These are phyloP conservation scores for Erpornis zantholeuca DNA, from an alignment of 2,113 vertebrate genomes.

Conservation along the genomic window DNA sequence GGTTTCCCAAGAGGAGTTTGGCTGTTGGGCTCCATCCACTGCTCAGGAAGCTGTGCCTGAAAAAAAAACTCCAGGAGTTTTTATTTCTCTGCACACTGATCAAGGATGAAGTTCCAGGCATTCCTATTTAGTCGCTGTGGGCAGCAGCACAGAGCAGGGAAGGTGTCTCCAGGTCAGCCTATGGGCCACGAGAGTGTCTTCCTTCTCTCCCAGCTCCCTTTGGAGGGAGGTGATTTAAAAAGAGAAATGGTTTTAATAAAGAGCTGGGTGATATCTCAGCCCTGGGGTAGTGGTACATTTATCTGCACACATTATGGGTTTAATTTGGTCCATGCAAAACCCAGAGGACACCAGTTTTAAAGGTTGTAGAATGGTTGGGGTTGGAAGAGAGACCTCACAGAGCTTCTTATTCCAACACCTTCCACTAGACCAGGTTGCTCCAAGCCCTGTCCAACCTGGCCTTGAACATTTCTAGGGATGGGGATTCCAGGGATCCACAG, in stretches of 20 bases:
- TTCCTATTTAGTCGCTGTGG: neutral
- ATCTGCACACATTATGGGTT: slow-evolving; percentile 20
- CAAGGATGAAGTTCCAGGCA: neutral
- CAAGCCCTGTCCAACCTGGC: neutral
- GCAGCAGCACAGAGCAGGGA: neutral
- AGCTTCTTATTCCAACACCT: neutral
- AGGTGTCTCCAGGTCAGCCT: neutral
- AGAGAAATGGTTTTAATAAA: slow-evolving; percentile 59
- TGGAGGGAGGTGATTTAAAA: slow-evolving; percentile 7
- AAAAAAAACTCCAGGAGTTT: neutral
- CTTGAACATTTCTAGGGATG: neutral
- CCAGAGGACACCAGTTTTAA: neutral
- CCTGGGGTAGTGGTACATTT: neutral
- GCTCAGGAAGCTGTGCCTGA: neutral
- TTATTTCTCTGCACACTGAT: neutral
- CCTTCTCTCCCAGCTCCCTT: neutral
- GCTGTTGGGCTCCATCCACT: neutral
- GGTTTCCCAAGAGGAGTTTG: neutral
- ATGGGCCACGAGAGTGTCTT: neutral
- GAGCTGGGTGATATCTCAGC: neutral
- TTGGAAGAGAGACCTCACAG: neutral
- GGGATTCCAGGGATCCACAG: neutral
- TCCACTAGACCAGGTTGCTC: neutral
- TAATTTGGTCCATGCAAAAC: slow-evolving; percentile 19
- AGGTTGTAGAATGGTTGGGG: neutral